These are phyloP conservation scores for Conopomorpha cramerella DNA, from an alignment of 1,140 invertebrate genomes.

Conservation along the genomic window DNA sequence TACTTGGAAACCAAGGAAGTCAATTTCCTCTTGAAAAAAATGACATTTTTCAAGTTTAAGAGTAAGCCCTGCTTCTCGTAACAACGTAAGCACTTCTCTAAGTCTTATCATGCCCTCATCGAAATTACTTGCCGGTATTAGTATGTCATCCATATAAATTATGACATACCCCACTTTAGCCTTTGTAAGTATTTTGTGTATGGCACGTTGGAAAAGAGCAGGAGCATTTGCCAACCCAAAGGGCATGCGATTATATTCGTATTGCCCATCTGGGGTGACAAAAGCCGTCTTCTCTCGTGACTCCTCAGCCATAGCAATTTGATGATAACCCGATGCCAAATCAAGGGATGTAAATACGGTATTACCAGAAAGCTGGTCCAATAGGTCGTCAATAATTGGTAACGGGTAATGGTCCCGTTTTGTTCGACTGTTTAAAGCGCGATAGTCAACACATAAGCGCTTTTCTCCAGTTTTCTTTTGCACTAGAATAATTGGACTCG, in stretches of 20 bases:
- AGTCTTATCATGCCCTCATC: slow-evolving; percentile 24
- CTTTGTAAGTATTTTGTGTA: slow-evolving; percentile 10
- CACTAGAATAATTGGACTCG: slow-evolving; percentile 8
- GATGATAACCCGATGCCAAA: slow-evolving; percentile 14
- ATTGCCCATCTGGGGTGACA: slow-evolving; percentile 17
- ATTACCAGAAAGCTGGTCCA: neutral
- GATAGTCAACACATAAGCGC: slow-evolving; percentile 5
- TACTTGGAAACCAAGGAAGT: slow-evolving; percentile 15
- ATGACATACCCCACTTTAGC: slow-evolving; percentile 2
- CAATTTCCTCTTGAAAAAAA: slow-evolving; percentile 12
- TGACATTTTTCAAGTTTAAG: slow-evolving; percentile 18
- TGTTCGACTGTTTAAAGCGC: slow-evolving; percentile 2
- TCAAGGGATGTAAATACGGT: slow-evolving; percentile 6
- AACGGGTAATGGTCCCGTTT: slow-evolving; percentile 1
- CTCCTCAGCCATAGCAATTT: slow-evolving; percentile 10
- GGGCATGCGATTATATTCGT: slow-evolving; percentile 18
- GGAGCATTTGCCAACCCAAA: slow-evolving; percentile 26
- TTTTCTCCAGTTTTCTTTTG: slow-evolving; percentile 11
- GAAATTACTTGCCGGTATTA: slow-evolving; percentile 25
- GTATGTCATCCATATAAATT: slow-evolving; percentile 28
- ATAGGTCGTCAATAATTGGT: slow-evolving; percentile 2
- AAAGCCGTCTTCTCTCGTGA: slow-evolving; percentile 22
- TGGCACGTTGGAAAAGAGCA: slow-evolving; percentile 17
- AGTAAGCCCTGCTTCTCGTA: slow-evolving; percentile 11
- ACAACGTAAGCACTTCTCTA: slow-evolving; percentile 9